Percentiles rank a stretch among this genome's conserved stretches.
These are phyloP conservation scores for Melanerpes aurifrons DNA, from an alignment of 2,113 vertebrate species.

Conservation along the genomic window DNA sequence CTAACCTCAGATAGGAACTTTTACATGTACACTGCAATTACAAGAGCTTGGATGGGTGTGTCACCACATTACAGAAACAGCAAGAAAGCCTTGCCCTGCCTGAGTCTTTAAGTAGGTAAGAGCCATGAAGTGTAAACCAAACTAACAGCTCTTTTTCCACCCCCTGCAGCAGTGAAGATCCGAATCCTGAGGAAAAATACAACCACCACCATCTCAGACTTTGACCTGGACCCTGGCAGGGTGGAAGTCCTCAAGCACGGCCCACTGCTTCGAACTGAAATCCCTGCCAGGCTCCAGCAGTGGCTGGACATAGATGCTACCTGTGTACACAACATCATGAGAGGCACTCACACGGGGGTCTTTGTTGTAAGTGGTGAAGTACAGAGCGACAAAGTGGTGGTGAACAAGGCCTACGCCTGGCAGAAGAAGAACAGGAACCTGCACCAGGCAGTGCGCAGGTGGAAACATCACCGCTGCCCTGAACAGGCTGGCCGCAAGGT, in stretches of 20 bases:
- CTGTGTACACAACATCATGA: constrained; percentile 83
- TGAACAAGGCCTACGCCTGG: constrained; percentile 84
- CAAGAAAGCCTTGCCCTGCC: neutral
- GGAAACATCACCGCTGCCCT: constrained; percentile 82
- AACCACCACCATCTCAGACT: constrained; percentile 77
- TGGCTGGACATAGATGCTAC: constrained; percentile 86
- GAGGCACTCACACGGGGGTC: constrained; percentile 72
- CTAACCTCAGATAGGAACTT: neutral
- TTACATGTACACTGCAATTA: neutral
- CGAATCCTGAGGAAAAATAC: constrained; percentile 77
- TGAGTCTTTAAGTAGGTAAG: neutral
- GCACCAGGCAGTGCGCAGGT: constrained; percentile 76
- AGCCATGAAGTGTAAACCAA: neutral
- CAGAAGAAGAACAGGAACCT: constrained; percentile 81
- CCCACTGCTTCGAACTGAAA: constrained; percentile 76
- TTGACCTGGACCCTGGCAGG: constrained; percentile 75
- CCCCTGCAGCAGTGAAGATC: constrained; percentile 80
- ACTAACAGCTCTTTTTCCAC: constrained; percentile 32
- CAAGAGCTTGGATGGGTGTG: neutral
- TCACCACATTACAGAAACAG: neutral
- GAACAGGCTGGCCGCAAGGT: constrained; percentile 44
- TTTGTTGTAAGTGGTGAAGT: constrained; percentile 81
- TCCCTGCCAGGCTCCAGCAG: constrained; percentile 75
- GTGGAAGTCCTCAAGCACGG: constrained; percentile 84
- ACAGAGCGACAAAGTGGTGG: constrained; percentile 77